Evolutionary conservation across 1,140 invertebrate species (phyloP).

Genomic region (Drosophila pseudoananassae): DNA sequence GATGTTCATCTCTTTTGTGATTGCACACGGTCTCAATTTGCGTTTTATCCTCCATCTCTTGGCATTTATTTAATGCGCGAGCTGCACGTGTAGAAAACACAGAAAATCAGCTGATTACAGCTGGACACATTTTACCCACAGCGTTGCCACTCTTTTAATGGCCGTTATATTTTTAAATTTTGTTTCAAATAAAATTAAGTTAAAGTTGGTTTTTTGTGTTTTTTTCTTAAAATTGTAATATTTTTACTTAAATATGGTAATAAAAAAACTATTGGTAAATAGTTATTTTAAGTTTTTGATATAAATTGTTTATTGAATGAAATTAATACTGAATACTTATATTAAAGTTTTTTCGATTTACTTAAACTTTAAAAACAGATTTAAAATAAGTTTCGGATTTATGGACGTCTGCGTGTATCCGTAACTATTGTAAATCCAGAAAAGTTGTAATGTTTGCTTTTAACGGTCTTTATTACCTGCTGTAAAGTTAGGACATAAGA

Average conservation of each 20-base stretch:
- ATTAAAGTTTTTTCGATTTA: neutral
- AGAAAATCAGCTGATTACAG: neutral
- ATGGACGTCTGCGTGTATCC: constrained; percentile 36
- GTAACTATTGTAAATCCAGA: constrained; percentile 59
- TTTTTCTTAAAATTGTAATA: neutral
- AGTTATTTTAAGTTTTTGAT: too few relatives aligned
- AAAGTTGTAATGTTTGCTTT: constrained; percentile 82
- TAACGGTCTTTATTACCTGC: constrained; percentile 85
- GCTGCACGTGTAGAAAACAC: constrained; percentile 28
- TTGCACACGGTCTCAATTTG: constrained; percentile 46
- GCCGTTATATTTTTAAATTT: neutral
- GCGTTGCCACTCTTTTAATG: neutral
- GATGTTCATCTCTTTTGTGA: constrained; percentile 19
- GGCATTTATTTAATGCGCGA: neutral
- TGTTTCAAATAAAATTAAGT: neutral
- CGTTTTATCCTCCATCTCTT: constrained; percentile 64
- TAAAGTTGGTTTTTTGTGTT: neutral
- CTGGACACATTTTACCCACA: neutral
- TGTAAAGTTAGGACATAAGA: constrained; percentile 40
- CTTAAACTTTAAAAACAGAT: neutral
- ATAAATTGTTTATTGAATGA: too few relatives aligned
- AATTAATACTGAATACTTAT: neutral
- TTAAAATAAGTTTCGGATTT: neutral
- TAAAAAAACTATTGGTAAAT: too few relatives aligned
- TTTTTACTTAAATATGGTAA: neutral